phyloP scores from a whole-genome alignment of 2,888 invertebrate species.

The Dugesia japonica region DNA sequence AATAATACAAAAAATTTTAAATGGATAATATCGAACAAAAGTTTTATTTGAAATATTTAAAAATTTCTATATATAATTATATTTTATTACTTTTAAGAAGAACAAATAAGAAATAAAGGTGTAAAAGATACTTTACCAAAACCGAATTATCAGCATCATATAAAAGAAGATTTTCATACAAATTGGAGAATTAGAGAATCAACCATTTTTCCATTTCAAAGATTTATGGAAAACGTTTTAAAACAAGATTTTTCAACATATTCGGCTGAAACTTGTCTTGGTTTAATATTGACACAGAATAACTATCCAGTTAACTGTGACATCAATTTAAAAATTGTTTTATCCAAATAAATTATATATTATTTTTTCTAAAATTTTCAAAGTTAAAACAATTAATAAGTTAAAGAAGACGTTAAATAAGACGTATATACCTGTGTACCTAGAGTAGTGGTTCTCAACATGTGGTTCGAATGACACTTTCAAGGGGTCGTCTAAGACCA shows the following conservation, averaged over 20 bases:
- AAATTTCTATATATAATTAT: too few species aligned
- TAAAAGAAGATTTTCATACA: slow-evolving; percentile 20
- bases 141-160: background rate
- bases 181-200: background rate
- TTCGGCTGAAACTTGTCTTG: background rate
- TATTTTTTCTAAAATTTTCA: too few species aligned
- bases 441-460: too few species aligned
- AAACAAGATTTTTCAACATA: background rate
- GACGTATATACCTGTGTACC: too few species aligned
- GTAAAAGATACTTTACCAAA: background rate
- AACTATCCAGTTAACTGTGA: background rate
- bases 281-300: background rate
- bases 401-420: too few species aligned
- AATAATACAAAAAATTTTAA: too few species aligned
- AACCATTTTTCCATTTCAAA: background rate
- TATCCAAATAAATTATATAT: background rate
- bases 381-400: too few species aligned
- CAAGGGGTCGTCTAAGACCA: too few species aligned
- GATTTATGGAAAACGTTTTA: slow-evolving; percentile 17
- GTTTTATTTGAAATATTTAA: too few species aligned
- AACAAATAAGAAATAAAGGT: background rate
- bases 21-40: too few species aligned
- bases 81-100: too few species aligned
- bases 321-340: background rate
- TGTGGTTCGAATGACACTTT: too few species aligned